Evolutionary conservation across 2,888 invertebrate species (phyloP).

Genomic region (Lasioglossum villosulum): DNA sequence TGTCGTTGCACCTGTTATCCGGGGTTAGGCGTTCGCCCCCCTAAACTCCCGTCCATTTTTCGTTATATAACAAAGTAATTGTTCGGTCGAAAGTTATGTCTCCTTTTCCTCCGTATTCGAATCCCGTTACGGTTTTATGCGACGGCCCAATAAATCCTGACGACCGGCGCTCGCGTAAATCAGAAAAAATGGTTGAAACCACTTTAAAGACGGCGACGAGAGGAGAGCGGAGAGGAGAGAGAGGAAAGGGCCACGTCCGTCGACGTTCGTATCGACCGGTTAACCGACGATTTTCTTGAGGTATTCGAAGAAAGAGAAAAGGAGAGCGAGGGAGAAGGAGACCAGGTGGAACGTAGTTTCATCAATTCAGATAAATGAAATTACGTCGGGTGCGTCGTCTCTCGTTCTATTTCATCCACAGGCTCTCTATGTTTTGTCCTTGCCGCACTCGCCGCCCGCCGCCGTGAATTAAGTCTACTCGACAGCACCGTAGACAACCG

Average conservation of each 20-base stretch:
- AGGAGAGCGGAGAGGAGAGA: neutral
- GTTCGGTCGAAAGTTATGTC: constrained; percentile 18
- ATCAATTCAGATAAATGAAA: constrained; percentile 49
- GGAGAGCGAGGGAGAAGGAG: neutral
- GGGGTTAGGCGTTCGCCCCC: neutral
- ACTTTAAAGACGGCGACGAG: constrained; percentile 30
- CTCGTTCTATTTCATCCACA: neutral
- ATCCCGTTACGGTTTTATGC: constrained; percentile 32
- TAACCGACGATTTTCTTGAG: constrained; percentile 30
- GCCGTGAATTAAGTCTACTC: neutral
- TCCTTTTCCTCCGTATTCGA: constrained; percentile 35
- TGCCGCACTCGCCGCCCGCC: neutral
- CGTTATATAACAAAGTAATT: constrained; percentile 17
- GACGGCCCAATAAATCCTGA: constrained; percentile 40
- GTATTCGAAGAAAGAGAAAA: neutral
- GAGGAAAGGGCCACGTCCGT: neutral
- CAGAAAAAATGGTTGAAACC: constrained; percentile 49
- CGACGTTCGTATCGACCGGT: constrained; percentile 34
- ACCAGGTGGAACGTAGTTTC: constrained; percentile 17
- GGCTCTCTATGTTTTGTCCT: neutral
- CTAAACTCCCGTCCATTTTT: neutral
- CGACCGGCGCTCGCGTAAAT: constrained; percentile 37
- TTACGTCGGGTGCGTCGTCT: constrained; percentile 9
- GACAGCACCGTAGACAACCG: neutral
- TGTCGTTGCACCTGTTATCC: constrained; percentile 6